phyloP scores from a whole-genome alignment of 64 coral and sea anemone species.

The Montipora cactus region DNA sequence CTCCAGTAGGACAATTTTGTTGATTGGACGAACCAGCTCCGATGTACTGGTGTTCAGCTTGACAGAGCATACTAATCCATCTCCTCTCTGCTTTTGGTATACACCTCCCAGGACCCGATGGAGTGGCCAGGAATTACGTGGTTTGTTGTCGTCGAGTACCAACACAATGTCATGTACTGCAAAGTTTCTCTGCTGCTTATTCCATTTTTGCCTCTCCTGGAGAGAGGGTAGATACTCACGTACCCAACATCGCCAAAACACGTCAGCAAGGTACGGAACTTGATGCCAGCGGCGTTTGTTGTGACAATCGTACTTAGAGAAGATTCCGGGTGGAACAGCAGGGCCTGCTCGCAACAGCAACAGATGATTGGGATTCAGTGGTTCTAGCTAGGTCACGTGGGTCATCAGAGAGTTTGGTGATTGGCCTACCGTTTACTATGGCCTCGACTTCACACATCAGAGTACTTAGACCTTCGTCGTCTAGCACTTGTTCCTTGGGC shows the following conservation, averaged over 20 bases:
- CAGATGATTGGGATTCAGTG: background rate
- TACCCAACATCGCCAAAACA: background rate
- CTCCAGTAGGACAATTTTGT: conserved; percentile 39
- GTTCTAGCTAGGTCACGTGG: background rate
- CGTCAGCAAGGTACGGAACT: background rate
- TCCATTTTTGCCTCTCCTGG: too few relatives aligned
- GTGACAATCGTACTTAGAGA: background rate
- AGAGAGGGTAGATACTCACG: background rate
- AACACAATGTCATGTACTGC: too few relatives aligned
- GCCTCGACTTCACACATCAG: background rate
- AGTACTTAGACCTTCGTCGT: too few relatives aligned
- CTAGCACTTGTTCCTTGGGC: background rate
- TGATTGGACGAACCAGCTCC: conserved; percentile 36
- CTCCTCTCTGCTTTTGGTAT: background rate
- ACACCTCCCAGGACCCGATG: too few relatives aligned
- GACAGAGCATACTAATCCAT: conserved; percentile 44
- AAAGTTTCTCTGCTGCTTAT: too few relatives aligned
- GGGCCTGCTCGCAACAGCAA: background rate
- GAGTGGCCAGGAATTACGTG: background rate
- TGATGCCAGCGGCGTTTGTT: background rate
- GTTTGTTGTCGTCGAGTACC: too few relatives aligned
- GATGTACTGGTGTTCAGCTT: conserved; percentile 20
- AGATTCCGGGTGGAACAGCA: background rate
- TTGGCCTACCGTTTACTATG: background rate
- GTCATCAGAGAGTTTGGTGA: background rate